Evolutionary conservation across 2,888 invertebrate species (phyloP), one percentile per base, ranked within the genome.

Genomic region (Drosophila ustulata): DNA sequence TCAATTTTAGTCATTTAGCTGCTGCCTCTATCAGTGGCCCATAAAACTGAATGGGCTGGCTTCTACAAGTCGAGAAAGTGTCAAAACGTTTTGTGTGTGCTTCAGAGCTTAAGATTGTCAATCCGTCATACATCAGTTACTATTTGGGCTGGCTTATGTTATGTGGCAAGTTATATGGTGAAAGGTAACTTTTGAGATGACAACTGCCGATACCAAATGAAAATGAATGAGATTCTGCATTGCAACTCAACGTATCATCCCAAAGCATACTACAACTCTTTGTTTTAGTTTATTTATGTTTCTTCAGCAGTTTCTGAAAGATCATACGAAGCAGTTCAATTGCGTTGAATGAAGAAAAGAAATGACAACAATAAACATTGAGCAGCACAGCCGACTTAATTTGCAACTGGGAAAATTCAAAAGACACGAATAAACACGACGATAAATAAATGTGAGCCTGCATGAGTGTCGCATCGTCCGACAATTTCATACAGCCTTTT

Each of bases 401-500:
- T 74, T 77, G 49, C 32, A 52, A 66, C 43, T 63, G 43, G 51
- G 63, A 59, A 82, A 71, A 78, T 63, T 80, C 68, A 73, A 88
- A 77, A 69, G 70, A 82, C 76, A 75, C 72, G 18, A 72, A 75
- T 76, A 76, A 80, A 82, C 83, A 82, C 85, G 43, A 71, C 41
- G 45, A 37, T 71, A 62, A 78, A 75, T 51, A 56, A 66, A 8
- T 25, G 30, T 30, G 6, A 18, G 18, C 18, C 18, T 18, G 30
- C 30, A 28, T 18, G 18, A 18, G 18, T 18, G 18, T 28, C 28
- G 28, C 28, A 30, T 4, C 5, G 3, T 34, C 39, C n/a, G 53
- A 28, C 52, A 59, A 51, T 41, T 55, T 55, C 43, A 46, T 23
- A 23, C 59, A 7, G 43, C 43, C 43, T 37, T 32, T 28, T 50